phyloP scores from a whole-genome alignment of 2,113 vertebrate genomes.

The Pterocles gutturalis region DNA sequence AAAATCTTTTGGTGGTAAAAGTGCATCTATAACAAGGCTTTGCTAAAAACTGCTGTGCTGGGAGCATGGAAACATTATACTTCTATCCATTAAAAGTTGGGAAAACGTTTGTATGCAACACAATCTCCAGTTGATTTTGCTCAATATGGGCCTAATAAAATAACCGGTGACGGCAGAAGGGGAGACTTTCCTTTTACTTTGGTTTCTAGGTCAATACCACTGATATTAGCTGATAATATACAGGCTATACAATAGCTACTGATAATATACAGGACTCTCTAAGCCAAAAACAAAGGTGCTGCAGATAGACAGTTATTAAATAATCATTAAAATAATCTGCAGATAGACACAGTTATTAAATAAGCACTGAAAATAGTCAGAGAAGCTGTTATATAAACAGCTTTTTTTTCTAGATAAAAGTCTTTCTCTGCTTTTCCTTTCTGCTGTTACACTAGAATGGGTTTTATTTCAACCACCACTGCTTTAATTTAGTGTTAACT shows the following conservation, averaged over 20 bases:
- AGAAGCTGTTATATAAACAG: background rate
- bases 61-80: background rate
- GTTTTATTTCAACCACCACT: background rate
- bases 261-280: background rate
- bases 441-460: background rate
- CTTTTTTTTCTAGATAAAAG: background rate
- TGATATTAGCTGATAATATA: background rate
- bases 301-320: background rate
- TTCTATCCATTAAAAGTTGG: background rate
- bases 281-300: background rate
- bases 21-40: background rate
- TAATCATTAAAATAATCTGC: background rate
- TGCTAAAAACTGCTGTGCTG: background rate
- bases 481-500: background rate
- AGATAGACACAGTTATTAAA: background rate
- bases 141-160: background rate
- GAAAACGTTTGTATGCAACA: accelerated
- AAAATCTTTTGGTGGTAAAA: background rate
- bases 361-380: background rate
- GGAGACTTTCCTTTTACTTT: background rate
- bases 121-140: background rate
- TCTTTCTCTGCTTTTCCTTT: background rate
- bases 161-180: background rate
- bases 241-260: background rate
- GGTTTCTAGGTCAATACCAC: background rate